A percentile compares a stretch with the other conserved stretches of the same genome.
phyloP scores from a whole-genome alignment of 2,797 vertebrate species.

The Catharus ustulatus region DNA sequence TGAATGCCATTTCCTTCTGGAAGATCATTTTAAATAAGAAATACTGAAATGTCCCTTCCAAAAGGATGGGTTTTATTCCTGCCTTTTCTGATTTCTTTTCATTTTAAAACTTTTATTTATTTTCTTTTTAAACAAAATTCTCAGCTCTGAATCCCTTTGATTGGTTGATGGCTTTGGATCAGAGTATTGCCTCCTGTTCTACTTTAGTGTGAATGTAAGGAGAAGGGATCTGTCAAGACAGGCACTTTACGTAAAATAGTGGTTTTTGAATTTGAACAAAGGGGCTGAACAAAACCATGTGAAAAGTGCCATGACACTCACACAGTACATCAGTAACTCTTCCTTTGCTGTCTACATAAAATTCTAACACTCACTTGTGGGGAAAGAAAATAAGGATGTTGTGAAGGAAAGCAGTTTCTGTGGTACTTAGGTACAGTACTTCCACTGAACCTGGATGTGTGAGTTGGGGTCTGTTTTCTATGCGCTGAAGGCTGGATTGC shows the following conservation, averaged over 20 bases:
- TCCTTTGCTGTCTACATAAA: not conserved
- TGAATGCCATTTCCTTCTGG: not conserved
- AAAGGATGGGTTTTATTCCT: not conserved
- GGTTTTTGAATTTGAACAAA: not conserved
- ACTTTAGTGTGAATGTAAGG: not conserved
- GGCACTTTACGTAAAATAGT: not conserved
- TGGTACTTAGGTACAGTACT: not conserved
- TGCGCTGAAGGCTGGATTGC: not conserved
- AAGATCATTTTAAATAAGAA: not conserved
- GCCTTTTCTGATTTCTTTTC: not conserved
- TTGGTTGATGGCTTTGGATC: not conserved
- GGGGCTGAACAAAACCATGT: not conserved
- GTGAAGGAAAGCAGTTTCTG: not conserved
- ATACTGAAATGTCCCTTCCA: not conserved
- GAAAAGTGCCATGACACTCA: not conserved
- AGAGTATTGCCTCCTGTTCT: not conserved
- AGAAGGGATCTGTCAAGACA: not conserved
- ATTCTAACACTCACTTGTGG: not conserved
- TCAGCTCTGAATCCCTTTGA: not conserved
- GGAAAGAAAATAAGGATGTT: not conserved
- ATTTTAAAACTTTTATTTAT: not conserved
- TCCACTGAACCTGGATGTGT: rapidly evolving
- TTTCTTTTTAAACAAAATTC: not conserved
- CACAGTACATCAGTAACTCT: not conserved
- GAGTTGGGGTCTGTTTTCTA: not conserved